Percentiles rank a stretch among this genome's conserved stretches.
phyloP scores from a whole-genome alignment of 2,797 vertebrate genomes.

The Parauchenoglanis punctatus region DNA sequence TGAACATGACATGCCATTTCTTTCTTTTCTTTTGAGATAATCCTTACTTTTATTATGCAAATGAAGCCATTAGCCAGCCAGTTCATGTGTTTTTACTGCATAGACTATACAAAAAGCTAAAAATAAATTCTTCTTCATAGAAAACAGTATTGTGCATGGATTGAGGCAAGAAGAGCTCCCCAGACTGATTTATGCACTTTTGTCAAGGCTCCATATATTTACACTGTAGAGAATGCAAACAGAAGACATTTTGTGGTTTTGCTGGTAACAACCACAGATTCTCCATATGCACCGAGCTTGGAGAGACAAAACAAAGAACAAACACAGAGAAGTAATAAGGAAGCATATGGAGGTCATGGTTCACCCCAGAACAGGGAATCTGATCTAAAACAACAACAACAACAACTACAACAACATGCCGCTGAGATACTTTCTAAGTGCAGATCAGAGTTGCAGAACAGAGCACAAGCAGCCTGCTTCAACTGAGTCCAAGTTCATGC shows the following conservation, averaged over 20 bases:
- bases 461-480: not conserved
- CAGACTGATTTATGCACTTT: not conserved
- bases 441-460: not conserved
- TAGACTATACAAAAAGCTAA: not conserved
- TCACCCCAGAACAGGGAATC: conserved; percentile 53
- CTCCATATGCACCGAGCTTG: conserved; percentile 3
- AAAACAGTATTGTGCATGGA: not conserved
- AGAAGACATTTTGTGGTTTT: conserved; percentile 26
- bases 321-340: conserved; percentile 45
- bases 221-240: not conserved
- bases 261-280: conserved; percentile 27
- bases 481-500: not conserved
- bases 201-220: not conserved
- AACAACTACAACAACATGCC: conserved; percentile 45
- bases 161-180: not conserved
- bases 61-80: not conserved
- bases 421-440: conserved; percentile 46
- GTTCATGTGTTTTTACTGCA: not conserved
- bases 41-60: conserved; percentile 26
- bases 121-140: not conserved
- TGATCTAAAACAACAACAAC: conserved; percentile 44
- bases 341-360: conserved; percentile 42
- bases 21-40: conserved; percentile 2
- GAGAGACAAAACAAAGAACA: conserved; percentile 57
- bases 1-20: not conserved